A percentile compares a stretch with the other conserved stretches of the same genome.
Conservation (phyloP, 2,797 vertebrate species). For the Ispidina picta region DNA sequence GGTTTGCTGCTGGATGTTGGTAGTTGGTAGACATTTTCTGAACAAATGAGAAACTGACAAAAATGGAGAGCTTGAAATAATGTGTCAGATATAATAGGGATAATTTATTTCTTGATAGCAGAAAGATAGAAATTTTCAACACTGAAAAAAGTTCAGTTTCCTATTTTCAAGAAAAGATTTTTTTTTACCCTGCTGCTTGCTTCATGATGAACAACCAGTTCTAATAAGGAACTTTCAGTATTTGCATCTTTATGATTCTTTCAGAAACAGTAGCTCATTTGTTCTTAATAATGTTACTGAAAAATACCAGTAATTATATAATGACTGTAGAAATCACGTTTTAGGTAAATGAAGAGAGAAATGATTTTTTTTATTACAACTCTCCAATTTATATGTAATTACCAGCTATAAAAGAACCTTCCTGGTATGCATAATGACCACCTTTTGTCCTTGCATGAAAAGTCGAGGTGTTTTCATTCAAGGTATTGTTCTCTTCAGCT, state of each 20-base stretch:
- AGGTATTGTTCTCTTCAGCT: conserved; percentile 82
- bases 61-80: conserved; percentile 25
- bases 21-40: background rate
- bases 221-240: conserved; percentile 74
- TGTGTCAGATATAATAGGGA: background rate
- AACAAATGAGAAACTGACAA: conserved; percentile 4
- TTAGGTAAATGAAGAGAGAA: conserved; percentile 83
- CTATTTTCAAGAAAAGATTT: conserved; percentile 46
- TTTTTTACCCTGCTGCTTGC: conserved; percentile 15
- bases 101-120: conserved; percentile 34
- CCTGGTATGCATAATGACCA: conserved; percentile 84
- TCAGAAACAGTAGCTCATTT: conserved; percentile 75
- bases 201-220: conserved; percentile 58
- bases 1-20: conserved; percentile 1
- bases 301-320: conserved; percentile 85
- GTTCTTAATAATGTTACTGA: conserved; percentile 76
- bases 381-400: conserved; percentile 85
- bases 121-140: conserved; percentile 44
- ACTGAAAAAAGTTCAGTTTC: conserved; percentile 65
- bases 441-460: conserved; percentile 84
- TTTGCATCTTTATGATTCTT: conserved; percentile 79
- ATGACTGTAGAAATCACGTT: conserved; percentile 80
- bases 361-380: conserved; percentile 81
- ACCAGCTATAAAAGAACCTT: conserved; percentile 82
- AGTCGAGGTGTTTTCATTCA: conserved; percentile 82